Base-by-base conservation (phyloP, 2,888 invertebrate genomes). In the Scrobipalpa atriplicella region DNA sequence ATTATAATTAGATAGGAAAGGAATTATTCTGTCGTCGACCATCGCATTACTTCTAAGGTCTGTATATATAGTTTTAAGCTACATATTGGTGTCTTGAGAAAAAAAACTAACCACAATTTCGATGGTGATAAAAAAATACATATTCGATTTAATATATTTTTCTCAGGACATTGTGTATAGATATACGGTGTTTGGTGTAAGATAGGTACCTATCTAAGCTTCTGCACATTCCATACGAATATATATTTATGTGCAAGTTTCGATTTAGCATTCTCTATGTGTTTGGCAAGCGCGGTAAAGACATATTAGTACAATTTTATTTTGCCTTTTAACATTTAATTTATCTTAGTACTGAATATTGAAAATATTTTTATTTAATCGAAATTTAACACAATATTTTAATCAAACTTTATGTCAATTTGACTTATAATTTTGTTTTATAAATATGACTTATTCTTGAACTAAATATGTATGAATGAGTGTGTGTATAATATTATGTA, bases 201-300 rank as follows among this genome's bases (percentile, higher is more conserved):
- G 80, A 86, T 89, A 88, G 87, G 88, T 88, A 84, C 92, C 92
- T 92, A 89, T 90, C 90, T 87, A 83, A 75, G 89, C 89, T 90
- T 90, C 83, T 82, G 84, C 86, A 91, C 90, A 83, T 87, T 88
- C 85, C 86, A 85, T 81, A 82, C 69, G 67, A 87, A 88, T 89
- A 87, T 90, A 84, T 90, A 91, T 92, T 92, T 92, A 90, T 91
- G 83, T 83, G 75, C 92, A 90, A 91, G 92, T 77, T 75, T 90
- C 80, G 87, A 90, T 92, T 92, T 92, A 89, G 91, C 90, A 87
- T 82, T 75, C n/a, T 72, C 73, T 70, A 67, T 70, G 69, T 58
- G 62, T 75, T 79, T 82, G 85, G 84, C 80, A 83, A 82, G 83
- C 83, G 85, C 16, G 10, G 47, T 16, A n/a, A 1, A 13, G 16